Evolutionary conservation across 23 tunicate species (phyloP).

Genomic region (Corella eumyota): DNA sequence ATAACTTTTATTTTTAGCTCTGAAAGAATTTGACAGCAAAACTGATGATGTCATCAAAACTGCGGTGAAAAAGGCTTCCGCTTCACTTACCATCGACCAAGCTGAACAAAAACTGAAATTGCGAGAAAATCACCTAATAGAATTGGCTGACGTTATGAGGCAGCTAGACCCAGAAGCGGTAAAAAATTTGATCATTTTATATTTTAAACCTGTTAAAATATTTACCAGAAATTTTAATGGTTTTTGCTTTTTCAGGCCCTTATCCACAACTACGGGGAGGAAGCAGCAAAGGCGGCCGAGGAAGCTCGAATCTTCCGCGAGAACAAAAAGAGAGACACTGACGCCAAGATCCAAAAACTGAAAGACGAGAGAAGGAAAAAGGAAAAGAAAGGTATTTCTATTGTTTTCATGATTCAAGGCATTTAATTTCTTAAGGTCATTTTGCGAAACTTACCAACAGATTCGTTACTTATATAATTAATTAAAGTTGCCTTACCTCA

Average conservation of each 20-base stretch:
- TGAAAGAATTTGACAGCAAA: constrained; percentile 54
- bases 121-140: constrained; percentile 64
- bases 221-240: background rate
- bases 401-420: no score
- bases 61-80: constrained; percentile 27
- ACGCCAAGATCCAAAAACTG: constrained; percentile 52
- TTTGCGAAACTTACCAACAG: no score
- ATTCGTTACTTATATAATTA: no score
- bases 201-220: background rate
- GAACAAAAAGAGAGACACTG: constrained; percentile 33
- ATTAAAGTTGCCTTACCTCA: no score
- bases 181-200: background rate
- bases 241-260: constrained; percentile 28
- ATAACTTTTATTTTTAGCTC: constrained; percentile 45
- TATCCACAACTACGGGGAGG: constrained; percentile 54
- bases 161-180: constrained; percentile 89
- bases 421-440: no score
- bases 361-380: constrained; percentile 65
- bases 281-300: constrained; percentile 51
- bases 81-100: constrained; percentile 46
- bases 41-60: constrained; percentile 19
- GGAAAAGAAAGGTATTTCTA: constrained; percentile 49
- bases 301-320: constrained; percentile 53
- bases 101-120: constrained; percentile 57
- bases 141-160: constrained; percentile 61